These are phyloP conservation scores for Didymodactylos carnosus DNA, from an alignment of 2,888 invertebrate genomes.

Conservation along the genomic window DNA sequence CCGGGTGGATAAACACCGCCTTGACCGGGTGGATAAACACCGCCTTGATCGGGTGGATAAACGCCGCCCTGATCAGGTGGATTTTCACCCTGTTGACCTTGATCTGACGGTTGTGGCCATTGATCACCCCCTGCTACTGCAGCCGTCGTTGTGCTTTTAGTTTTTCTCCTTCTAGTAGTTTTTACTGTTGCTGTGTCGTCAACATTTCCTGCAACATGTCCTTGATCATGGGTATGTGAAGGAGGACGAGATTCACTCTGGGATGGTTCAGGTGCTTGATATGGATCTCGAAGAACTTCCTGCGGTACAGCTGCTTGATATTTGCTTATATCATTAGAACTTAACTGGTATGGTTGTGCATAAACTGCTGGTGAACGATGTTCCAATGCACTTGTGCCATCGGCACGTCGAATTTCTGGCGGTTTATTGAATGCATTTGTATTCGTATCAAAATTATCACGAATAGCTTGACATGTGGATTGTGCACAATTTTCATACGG, in stretches of 20 bases:
- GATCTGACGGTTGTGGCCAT: no score
- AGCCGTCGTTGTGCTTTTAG: no score
- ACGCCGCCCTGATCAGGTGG: no score
- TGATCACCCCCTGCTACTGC: neutral
- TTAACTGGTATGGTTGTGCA: neutral
- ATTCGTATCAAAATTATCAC: neutral
- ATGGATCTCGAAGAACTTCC: no score
- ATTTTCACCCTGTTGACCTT: no score
- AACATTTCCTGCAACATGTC: no score
- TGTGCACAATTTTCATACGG: neutral
- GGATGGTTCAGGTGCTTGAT: neutral
- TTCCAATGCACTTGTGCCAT: neutral
- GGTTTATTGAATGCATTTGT: neutral
- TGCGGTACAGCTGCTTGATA: neutral
- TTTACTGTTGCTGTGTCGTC: no score
- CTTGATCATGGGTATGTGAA: no score
- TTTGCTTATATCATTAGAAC: neutral
- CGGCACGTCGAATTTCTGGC: neutral
- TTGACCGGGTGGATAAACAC: no score
- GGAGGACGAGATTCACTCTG: neutral
- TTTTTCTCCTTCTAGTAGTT: no score
- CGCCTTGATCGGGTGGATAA: no score
- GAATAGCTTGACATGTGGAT: neutral
- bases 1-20: no score
- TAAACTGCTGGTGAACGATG: neutral